These are phyloP conservation scores for Machaerirhynchus nigripectus DNA, from an alignment of 2,113 vertebrate species.

Conservation along the genomic window DNA sequence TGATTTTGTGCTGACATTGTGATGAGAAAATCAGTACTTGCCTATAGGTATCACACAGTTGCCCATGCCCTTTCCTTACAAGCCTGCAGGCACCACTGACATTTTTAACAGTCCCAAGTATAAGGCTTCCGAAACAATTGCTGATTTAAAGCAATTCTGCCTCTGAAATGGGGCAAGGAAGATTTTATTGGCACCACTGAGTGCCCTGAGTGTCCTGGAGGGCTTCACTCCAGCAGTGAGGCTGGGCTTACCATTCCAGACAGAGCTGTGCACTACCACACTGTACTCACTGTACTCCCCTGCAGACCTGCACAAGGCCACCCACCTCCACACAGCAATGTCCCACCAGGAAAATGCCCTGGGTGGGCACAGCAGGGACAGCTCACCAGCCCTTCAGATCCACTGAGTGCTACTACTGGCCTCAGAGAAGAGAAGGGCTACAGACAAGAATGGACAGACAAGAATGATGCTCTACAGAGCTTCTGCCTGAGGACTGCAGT, in stretches of 20 bases:
- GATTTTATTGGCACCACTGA: neutral
- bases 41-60: neutral
- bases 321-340: fast-evolving
- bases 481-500: neutral
- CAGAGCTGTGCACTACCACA: neutral
- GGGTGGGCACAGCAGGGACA: neutral
- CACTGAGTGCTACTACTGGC: neutral
- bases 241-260: neutral
- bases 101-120: neutral
- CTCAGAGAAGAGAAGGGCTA: neutral
- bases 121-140: neutral
- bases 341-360: fast-evolving
- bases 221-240: neutral
- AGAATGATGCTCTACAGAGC: neutral
- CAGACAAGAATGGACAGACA: fast-evolving
- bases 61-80: neutral
- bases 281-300: neutral
- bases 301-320: fast-evolving
- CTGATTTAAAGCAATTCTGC: neutral
- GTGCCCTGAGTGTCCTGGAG: neutral
- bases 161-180: neutral
- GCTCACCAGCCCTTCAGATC: neutral
- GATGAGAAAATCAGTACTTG: neutral
- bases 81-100: neutral
- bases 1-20: neutral